A percentile compares a stretch with the other conserved stretches of the same genome.
Conservation (phyloP, 2,113 vertebrate genomes). For the Morphnarchus princeps region DNA sequence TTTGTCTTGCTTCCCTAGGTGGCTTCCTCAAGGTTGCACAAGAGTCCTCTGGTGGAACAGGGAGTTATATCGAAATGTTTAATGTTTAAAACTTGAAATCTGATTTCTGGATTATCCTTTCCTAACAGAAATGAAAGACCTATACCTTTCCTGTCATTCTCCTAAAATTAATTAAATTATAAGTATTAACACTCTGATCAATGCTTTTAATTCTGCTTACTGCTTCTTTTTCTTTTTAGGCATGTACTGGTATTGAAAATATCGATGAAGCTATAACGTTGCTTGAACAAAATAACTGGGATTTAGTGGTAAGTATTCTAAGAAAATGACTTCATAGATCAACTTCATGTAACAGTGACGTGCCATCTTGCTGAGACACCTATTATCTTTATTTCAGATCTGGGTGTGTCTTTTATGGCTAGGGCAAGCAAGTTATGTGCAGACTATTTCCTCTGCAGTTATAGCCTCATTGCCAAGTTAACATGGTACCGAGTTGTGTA, state of each 20-base stretch:
- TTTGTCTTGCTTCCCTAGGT: not conserved
- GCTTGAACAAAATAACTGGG: conserved; percentile 99
- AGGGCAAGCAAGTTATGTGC: not conserved
- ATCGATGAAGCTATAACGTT: conserved; percentile 98
- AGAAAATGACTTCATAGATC: conserved; percentile 22
- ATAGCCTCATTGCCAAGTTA: not conserved
- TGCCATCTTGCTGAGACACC: not conserved
- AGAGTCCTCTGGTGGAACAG: not conserved
- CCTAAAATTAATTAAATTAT: not conserved
- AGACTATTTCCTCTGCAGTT: not conserved
- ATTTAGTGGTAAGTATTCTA: conserved; percentile 94
- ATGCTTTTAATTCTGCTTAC: conserved; percentile 42
- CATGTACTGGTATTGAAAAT: conserved; percentile 99
- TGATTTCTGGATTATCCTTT: not conserved
- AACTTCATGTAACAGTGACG: not conserved
- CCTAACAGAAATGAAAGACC: not conserved
- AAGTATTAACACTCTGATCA: not conserved
- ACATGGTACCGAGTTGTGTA: not conserved
- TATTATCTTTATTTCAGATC: not conserved
- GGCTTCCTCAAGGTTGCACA: not conserved
- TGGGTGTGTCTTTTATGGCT: not conserved
- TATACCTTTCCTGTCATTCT: not conserved
- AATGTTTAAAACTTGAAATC: not conserved
- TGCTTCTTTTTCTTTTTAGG: conserved; percentile 75
- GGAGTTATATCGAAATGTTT: not conserved